Conservation (phyloP, 2,113 vertebrate species). For the Neofelis nebulosa region DNA sequence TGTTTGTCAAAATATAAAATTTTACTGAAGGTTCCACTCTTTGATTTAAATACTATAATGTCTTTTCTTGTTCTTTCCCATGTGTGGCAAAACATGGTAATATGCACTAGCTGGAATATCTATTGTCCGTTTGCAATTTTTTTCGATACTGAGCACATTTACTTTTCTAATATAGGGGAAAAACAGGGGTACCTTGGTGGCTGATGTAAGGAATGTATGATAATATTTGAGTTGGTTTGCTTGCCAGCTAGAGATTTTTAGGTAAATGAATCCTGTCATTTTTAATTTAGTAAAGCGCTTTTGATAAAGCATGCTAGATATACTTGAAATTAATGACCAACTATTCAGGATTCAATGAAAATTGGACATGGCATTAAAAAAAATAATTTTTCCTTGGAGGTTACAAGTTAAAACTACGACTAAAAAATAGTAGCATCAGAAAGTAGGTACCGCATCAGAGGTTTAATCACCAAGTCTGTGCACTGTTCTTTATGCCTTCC, state of each 20-base stretch:
- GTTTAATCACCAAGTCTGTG: not conserved
- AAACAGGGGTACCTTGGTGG: not conserved
- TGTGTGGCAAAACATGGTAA: not conserved
- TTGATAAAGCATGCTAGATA: not conserved
- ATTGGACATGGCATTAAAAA: not conserved
- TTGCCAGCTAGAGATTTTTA: not conserved
- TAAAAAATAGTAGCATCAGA: not conserved
- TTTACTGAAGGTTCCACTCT: not conserved
- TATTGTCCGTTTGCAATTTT: not conserved
- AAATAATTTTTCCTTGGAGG: not conserved
- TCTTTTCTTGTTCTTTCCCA: not conserved
- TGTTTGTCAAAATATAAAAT: not conserved
- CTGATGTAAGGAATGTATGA: not conserved
- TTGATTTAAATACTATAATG: not conserved
- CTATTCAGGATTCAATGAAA: not conserved
- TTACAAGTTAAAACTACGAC: conserved; percentile 43
- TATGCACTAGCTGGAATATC: not conserved
- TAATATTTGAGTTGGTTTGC: not conserved
- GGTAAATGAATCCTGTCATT: not conserved
- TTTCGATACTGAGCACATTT: not conserved
- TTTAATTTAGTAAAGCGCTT: not conserved
- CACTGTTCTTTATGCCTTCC: not conserved
- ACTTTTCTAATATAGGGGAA: not conserved
- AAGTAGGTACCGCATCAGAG: not conserved
- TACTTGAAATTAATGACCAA: conserved; percentile 31